Evolutionary conservation across 2,113 vertebrate genomes (phyloP).

Genomic region (Melospiza melodia): DNA sequence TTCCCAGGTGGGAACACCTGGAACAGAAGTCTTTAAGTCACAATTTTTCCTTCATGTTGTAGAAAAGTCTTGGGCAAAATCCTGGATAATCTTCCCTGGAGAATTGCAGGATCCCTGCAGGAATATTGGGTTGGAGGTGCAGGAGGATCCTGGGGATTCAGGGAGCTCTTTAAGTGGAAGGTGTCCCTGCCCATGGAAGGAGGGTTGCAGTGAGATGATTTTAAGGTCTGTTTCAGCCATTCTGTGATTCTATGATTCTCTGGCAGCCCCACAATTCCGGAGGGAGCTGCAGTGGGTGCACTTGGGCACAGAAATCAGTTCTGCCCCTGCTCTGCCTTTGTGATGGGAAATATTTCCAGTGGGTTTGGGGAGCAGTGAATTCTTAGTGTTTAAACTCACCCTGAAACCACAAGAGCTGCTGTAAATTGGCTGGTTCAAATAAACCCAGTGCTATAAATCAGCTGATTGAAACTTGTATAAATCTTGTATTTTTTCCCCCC

Average conservation of each 20-base stretch:
- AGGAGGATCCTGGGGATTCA: not conserved
- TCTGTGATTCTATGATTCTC: not conserved
- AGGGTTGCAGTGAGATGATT: not conserved
- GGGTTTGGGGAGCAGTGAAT: not conserved
- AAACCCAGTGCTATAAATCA: not conserved
- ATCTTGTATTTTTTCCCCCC: not conserved
- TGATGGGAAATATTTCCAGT: not conserved
- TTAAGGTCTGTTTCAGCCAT: not conserved
- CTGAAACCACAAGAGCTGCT: not conserved
- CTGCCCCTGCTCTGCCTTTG: not conserved
- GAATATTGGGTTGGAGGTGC: not conserved
- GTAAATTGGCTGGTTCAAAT: not conserved
- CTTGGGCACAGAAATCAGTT: not conserved
- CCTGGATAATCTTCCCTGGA: not conserved
- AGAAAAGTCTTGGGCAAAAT: not conserved
- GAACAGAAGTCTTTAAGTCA: rapidly evolving
- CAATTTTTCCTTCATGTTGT: rapidly evolving
- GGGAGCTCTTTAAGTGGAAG: not conserved
- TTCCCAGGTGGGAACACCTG: not conserved
- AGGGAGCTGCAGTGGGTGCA: not conserved
- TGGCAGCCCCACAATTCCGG: not conserved
- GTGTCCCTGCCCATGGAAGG: not conserved
- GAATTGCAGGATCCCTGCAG: rapidly evolving
- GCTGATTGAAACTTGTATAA: not conserved
- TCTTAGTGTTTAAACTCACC: not conserved